phyloP scores from a whole-genome alignment of 2,113 vertebrate genomes.

The Pachycephala philippinensis region DNA sequence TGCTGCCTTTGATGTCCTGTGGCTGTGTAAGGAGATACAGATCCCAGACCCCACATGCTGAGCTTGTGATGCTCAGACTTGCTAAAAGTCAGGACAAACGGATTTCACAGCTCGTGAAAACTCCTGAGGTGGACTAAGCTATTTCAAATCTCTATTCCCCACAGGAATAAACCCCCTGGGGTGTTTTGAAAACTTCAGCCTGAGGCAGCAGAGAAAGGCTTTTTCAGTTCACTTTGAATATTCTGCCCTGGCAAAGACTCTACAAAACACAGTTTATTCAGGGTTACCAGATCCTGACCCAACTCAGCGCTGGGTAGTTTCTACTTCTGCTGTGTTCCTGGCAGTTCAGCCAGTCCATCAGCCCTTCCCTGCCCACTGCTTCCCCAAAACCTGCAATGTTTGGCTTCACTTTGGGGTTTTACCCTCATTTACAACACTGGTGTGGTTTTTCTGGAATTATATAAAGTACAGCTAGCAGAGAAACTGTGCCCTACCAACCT shows the following conservation, averaged over 20 bases:
- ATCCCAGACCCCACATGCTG: neutral
- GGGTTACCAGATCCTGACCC: neutral
- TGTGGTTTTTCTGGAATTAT: accelerated
- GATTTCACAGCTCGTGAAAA: neutral
- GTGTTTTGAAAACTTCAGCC: neutral
- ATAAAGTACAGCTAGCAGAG: neutral
- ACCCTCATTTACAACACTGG: neutral
- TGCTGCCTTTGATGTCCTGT: neutral
- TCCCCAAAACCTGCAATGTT: neutral
- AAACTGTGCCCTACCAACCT: neutral
- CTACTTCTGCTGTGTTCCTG: neutral
- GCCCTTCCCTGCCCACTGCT: neutral
- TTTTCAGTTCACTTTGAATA: neutral
- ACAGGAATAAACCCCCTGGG: neutral
- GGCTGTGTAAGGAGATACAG: neutral
- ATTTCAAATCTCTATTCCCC: neutral
- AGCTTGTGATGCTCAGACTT: neutral
- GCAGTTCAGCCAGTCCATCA: neutral
- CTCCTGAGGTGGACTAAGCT: neutral
- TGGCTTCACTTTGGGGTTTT: neutral
- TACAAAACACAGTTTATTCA: neutral
- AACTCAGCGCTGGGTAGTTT: neutral
- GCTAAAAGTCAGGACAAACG: neutral
- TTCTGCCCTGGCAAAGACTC: neutral
- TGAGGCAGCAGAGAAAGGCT: neutral